Evolutionary conservation across 2,113 vertebrate species (phyloP).

Genomic region (Charadrius vociferus): DNA sequence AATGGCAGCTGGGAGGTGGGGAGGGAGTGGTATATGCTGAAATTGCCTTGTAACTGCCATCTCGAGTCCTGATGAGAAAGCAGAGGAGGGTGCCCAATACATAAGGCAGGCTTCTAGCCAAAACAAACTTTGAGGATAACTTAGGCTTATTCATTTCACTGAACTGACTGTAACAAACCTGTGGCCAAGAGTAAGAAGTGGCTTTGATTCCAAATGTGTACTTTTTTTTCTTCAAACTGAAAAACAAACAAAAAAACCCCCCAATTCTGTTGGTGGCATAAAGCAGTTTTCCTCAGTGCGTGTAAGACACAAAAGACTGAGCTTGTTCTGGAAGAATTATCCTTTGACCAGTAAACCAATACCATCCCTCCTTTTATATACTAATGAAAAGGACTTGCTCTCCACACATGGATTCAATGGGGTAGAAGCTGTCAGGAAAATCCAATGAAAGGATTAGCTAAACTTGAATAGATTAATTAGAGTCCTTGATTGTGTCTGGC

Average conservation of each 20-base stretch:
- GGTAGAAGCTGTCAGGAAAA: slow-evolving; percentile 52
- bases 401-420: slow-evolving; percentile 14
- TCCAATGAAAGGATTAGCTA: slow-evolving; percentile 61
- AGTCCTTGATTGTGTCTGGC: not conserved
- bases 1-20: not conserved
- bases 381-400: slow-evolving; percentile 56
- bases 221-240: not conserved
- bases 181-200: not conserved
- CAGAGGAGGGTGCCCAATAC: not conserved
- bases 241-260: not conserved
- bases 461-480: slow-evolving; percentile 52
- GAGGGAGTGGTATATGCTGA: not conserved
- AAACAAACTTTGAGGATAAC: not conserved
- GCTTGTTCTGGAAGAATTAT: slow-evolving; percentile 48
- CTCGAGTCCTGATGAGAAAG: not conserved
- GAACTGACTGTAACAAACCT: not conserved
- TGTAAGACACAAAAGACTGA: slow-evolving; percentile 26
- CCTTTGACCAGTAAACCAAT: slow-evolving; percentile 59
- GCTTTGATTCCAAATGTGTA: not conserved
- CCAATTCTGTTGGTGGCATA: not conserved
- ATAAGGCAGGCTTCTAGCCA: not conserved
- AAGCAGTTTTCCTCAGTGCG: not conserved
- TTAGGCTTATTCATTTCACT: not conserved
- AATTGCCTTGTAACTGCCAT: not conserved
- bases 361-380: slow-evolving; percentile 42